Evolutionary conservation across 64 coral and sea anemone genomes (phyloP), one percentile per base, ranked within the genome.

Genomic region (Pachyseris speciosa): DNA sequence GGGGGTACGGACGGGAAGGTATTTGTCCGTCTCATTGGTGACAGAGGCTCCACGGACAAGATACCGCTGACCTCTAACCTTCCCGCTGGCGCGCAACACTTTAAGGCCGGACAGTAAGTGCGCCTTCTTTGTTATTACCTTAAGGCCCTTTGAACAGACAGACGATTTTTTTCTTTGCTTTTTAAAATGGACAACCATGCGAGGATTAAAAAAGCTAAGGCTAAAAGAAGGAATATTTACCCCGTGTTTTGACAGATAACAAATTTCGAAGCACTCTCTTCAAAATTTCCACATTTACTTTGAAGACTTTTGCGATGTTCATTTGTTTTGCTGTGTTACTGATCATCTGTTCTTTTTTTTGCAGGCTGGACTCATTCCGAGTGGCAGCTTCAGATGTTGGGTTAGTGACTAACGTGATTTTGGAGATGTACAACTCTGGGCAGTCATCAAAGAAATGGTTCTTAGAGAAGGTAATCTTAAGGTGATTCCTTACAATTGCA

Each of bases 101-200:
- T 98, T 55, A 68, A 87, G 57, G 64, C 91, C 4, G 95, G 95
- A 79, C 86, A 94, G 95, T 98, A 93, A 98, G 86, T 83, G n/a
- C 58, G 6, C 4, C 27, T 8, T 61, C 58, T 61, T n/a, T 61
- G 20, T 25, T 61, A 7, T 11, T 5, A 5, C 58, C n/a, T n/a
- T n/a, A n/a, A n/a, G n/a, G n/a, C n/a, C n/a, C n/a, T n/a, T n/a
- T n/a, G n/a, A n/a, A n/a, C n/a, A n/a, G n/a, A n/a, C n/a, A n/a
- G n/a, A n/a, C n/a, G n/a, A n/a, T n/a, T n/a, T n/a, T n/a, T n/a
- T n/a, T n/a, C n/a, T n/a, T n/a, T n/a, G n/a, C n/a, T n/a, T n/a
- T n/a, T n/a, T n/a, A n/a, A n/a, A n/a, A n/a, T n/a, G n/a, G n/a
- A n/a, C n/a, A n/a, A n/a, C n/a, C n/a, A n/a, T n/a, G n/a, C n/a